phyloP scores from a whole-genome alignment of 2,888 invertebrate species.

The Apoderus coryli region DNA sequence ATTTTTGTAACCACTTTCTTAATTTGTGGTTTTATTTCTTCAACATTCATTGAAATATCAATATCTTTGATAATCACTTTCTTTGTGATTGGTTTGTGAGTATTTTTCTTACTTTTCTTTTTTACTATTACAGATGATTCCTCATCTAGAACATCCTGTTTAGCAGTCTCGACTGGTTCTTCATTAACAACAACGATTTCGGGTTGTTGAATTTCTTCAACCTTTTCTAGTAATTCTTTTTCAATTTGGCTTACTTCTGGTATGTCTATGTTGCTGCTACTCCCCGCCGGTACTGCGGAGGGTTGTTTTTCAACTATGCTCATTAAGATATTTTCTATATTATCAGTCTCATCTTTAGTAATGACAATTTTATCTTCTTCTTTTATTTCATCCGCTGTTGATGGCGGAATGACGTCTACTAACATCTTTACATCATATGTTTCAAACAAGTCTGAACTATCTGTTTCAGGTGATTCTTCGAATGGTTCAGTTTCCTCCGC shows the following conservation, averaged over 20 bases:
- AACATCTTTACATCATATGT: slow-evolving; percentile 24
- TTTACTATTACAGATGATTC: slow-evolving; percentile 14
- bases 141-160: slow-evolving; percentile 9
- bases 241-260: slow-evolving; percentile 23
- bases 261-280: slow-evolving; percentile 11
- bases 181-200: slow-evolving; percentile 9
- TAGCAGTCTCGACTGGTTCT: slow-evolving; percentile 3
- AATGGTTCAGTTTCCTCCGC: slow-evolving; percentile 18
- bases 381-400: slow-evolving; percentile 11
- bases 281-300: slow-evolving; percentile 5
- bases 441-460: slow-evolving; percentile 21
- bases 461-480: slow-evolving; percentile 14
- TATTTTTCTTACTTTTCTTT: slow-evolving; percentile 21
- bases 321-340: slow-evolving; percentile 16
- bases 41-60: slow-evolving; percentile 18
- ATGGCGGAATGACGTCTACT: slow-evolving; percentile 22
- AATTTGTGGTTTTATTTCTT: slow-evolving; percentile 10
- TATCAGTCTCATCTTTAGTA: slow-evolving; percentile 9
- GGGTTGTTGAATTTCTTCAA: slow-evolving; percentile 12
- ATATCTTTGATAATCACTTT: slow-evolving; percentile 28
- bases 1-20: slow-evolving; percentile 14
- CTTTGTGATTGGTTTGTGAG: slow-evolving; percentile 21
- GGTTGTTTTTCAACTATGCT: slow-evolving; percentile 16
- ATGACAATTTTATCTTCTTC: slow-evolving; percentile 13
- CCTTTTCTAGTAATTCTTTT: slow-evolving; percentile 18